Percentiles rank a stretch among this genome's conserved stretches.
These are phyloP conservation scores for Procambarus virginalis DNA, from an alignment of 1,140 invertebrate genomes.

Conservation along the genomic window DNA sequence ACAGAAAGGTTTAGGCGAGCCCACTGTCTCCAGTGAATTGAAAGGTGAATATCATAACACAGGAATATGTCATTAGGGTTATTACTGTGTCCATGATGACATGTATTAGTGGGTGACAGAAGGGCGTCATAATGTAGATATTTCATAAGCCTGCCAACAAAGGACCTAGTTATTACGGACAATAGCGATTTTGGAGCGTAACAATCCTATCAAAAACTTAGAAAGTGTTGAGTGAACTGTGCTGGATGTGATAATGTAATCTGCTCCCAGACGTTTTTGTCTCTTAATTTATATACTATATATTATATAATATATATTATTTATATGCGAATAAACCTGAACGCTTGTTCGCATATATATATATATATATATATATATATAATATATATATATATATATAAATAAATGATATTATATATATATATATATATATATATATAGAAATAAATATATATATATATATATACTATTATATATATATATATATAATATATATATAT, in stretches of 20 bases:
- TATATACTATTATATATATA: no score
- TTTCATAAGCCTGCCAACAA: constrained; percentile 25
- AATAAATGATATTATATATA: no score
- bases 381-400: no score
- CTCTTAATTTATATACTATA: background rate
- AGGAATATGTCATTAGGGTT: background rate
- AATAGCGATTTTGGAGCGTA: constrained; percentile 29
- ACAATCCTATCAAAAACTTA: constrained; percentile 10
- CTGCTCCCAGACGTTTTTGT: background rate
- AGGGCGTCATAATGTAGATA: constrained; percentile 28
- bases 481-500: no score
- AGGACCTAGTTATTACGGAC: constrained; percentile 33
- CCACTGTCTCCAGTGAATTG: background rate
- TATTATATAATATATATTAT: no score
- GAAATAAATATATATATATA: no score
- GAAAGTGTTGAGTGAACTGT: background rate
- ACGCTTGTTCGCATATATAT: no score
- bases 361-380: no score
- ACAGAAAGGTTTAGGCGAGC: no score
- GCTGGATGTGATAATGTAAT: background rate
- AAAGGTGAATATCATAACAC: background rate
- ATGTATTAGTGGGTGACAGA: constrained; percentile 33
- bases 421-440: no score
- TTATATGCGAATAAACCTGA: no score
- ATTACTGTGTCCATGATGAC: background rate